Percentiles rank a stretch among this genome's conserved stretches.
These are phyloP conservation scores for Bettongia penicillata DNA, from an alignment of 2,113 vertebrate species.

Conservation along the genomic window DNA sequence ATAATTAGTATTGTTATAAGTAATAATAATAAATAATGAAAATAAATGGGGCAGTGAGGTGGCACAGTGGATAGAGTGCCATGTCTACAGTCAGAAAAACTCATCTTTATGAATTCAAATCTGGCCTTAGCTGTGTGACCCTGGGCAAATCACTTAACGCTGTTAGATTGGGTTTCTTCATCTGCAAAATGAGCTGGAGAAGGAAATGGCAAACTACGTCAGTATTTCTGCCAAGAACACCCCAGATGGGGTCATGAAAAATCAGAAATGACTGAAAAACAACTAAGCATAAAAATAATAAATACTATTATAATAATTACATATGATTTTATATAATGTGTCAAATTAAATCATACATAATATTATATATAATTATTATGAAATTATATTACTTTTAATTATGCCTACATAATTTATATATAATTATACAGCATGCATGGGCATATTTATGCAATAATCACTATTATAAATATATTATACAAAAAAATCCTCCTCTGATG, in stretches of 20 bases:
- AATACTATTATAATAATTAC: not conserved
- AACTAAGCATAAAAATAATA: not conserved
- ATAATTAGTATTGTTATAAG: not conserved
- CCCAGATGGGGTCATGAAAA: not conserved
- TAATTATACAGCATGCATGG: not conserved
- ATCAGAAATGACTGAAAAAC: not conserved
- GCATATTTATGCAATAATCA: not conserved
- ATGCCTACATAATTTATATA: not conserved
- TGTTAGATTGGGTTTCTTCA: not conserved
- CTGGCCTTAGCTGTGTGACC: not conserved
- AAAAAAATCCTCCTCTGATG: not conserved
- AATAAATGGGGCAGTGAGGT: not conserved
- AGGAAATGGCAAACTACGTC: not conserved
- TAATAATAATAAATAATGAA: not conserved
- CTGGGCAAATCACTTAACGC: not conserved
- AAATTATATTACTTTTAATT: not conserved
- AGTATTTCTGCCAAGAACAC: not conserved
- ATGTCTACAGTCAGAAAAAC: too few relatives aligned
- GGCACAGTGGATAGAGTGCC: not conserved
- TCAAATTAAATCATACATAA: not conserved
- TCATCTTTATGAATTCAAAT: not conserved
- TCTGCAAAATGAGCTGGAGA: not conserved
- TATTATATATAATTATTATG: not conserved
- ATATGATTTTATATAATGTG: not conserved
- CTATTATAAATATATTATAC: not conserved